Evolutionary conservation across 2,113 vertebrate genomes (phyloP).

Genomic region (Hymenochirus boettgeri): DNA sequence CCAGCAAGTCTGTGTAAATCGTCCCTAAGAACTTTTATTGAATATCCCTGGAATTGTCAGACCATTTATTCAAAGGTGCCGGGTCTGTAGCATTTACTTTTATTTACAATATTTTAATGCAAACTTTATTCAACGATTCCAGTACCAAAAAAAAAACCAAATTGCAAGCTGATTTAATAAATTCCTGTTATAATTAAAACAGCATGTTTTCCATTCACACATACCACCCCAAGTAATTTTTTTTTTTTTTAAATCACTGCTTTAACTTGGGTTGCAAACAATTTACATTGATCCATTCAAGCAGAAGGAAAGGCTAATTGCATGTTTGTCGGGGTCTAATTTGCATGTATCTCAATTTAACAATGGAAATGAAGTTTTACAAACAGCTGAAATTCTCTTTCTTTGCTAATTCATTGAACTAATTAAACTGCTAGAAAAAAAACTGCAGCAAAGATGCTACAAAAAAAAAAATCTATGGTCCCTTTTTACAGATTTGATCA

Average conservation of each 20-base stretch:
- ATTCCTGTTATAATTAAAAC: too few relatives aligned
- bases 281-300: conserved; percentile 40
- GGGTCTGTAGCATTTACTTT: too few relatives aligned
- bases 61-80: too few relatives aligned
- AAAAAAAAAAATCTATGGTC: neutral
- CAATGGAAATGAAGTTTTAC: conserved; percentile 40
- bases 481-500: neutral
- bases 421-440: conserved; percentile 33
- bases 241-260: conserved; percentile 16
- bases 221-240: conserved; percentile 20
- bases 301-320: conserved; percentile 42
- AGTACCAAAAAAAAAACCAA: too few relatives aligned
- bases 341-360: conserved; percentile 43
- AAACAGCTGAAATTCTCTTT: conserved; percentile 32
- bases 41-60: too few relatives aligned
- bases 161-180: too few relatives aligned
- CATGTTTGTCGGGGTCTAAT: conserved; percentile 40
- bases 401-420: conserved; percentile 30
- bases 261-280: conserved; percentile 37
- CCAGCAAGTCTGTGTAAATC: too few relatives aligned
- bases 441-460: neutral
- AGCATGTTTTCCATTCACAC: too few relatives aligned
- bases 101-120: too few relatives aligned
- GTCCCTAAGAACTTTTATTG: too few relatives aligned
- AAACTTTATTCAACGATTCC: too few relatives aligned